Evolutionary conservation across 2,113 vertebrate genomes (phyloP).

Genomic region (Cochlearius cochlearius): DNA sequence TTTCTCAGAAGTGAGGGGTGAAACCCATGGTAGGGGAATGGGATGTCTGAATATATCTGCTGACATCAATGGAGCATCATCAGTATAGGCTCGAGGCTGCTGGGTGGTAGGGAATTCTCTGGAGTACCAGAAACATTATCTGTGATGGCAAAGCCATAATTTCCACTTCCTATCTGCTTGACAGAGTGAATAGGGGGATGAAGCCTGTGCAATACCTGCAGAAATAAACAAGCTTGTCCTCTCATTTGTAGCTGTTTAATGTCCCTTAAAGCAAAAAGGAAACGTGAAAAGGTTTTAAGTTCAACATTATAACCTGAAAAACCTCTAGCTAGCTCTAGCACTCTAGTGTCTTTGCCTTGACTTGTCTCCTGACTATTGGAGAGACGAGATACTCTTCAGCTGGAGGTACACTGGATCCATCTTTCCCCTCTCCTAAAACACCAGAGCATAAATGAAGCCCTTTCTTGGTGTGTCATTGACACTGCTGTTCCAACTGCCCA

Average conservation of each 20-base stretch:
- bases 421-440: background rate
- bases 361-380: background rate
- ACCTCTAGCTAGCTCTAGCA: background rate
- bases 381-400: background rate
- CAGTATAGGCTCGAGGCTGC: background rate
- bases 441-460: background rate
- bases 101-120: background rate
- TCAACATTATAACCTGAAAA: background rate
- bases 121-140: background rate
- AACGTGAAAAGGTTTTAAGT: background rate
- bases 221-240: background rate
- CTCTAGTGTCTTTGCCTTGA: background rate
- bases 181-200: background rate
- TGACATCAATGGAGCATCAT: background rate
- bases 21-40: background rate
- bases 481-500: background rate
- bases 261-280: background rate
- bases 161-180: background rate
- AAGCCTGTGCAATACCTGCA: background rate
- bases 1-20: background rate
- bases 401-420: background rate
- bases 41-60: background rate
- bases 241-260: rapidly evolving
- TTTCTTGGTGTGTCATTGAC: no score
- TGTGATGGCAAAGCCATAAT: background rate